A percentile compares a stretch with the other conserved stretches of the same genome.
phyloP scores from a whole-genome alignment of 2,888 invertebrate species.

The Mesochorus sp. region DNA sequence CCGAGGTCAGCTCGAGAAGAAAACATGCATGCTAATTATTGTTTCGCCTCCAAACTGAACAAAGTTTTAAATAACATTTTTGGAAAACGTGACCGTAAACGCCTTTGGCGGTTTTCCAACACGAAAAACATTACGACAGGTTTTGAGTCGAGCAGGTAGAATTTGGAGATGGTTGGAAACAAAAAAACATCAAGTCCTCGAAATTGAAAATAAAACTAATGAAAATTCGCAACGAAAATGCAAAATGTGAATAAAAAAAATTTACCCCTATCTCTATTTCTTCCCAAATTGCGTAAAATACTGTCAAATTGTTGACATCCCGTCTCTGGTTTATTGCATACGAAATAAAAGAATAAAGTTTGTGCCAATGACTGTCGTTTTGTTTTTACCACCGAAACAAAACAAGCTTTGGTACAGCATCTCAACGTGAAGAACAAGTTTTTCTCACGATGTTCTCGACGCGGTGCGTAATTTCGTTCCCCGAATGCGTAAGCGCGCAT shows the following conservation, averaged over 20 bases:
- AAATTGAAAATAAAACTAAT: background rate
- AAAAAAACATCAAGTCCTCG: too few species aligned
- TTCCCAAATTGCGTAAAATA: background rate
- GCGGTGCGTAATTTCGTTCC: slow-evolving; percentile 34
- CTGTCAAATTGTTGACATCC: background rate
- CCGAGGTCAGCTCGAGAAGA: slow-evolving; percentile 15
- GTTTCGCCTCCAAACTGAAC: slow-evolving; percentile 67
- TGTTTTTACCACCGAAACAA: background rate
- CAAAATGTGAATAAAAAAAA: background rate
- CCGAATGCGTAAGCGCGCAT: slow-evolving; percentile 38
- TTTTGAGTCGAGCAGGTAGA: too few species aligned
- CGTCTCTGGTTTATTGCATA: too few species aligned
- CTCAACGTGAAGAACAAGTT: slow-evolving; percentile 28
- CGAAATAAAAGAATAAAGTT: too few species aligned
- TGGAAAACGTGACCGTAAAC: too few species aligned
- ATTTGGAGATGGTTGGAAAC: too few species aligned
- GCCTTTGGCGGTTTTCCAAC: too few species aligned
- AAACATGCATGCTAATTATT: slow-evolving; percentile 71
- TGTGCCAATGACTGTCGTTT: background rate
- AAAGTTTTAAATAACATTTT: slow-evolving; percentile 61
- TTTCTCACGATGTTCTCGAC: background rate
- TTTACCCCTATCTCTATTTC: background rate
- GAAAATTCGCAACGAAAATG: slow-evolving; percentile 1
- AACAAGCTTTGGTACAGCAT: background rate
- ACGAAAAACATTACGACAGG: too few species aligned